These are phyloP conservation scores for Xenopus tropicalis DNA, from an alignment of 2,113 vertebrate genomes.

Conservation along the genomic window DNA sequence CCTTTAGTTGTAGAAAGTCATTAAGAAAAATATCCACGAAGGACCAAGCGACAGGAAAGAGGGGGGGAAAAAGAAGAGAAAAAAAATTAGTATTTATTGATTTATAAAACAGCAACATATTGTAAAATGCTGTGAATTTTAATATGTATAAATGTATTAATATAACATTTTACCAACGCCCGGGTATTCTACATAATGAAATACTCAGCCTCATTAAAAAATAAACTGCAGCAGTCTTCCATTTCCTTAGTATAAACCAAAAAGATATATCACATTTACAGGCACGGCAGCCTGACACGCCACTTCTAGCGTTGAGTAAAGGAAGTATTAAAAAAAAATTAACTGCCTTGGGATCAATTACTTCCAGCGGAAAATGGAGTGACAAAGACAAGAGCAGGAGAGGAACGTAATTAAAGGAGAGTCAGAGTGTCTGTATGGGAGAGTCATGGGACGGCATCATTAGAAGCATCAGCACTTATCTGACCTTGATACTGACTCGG, in stretches of 20 bases:
- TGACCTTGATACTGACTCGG: slow-evolving; percentile 4
- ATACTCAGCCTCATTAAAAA: background rate
- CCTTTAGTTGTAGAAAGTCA: slow-evolving; percentile 20
- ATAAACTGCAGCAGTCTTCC: background rate
- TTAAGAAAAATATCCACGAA: slow-evolving; percentile 1
- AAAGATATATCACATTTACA: background rate
- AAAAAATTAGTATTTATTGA: background rate
- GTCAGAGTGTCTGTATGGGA: slow-evolving; percentile 8
- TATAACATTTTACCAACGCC: background rate
- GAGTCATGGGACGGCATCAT: background rate
- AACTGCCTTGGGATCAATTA: slow-evolving; percentile 13
- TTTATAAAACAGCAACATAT: too few relatives aligned
- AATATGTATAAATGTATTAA: background rate
- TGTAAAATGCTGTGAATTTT: background rate
- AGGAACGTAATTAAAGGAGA: slow-evolving; percentile 19
- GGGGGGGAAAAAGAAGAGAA: background rate
- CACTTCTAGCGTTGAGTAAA: too few relatives aligned
- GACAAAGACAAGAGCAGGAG: background rate
- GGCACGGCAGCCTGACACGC: background rate
- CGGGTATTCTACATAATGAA: background rate
- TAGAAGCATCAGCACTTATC: slow-evolving; percentile 17
- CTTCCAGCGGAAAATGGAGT: slow-evolving; percentile 4
- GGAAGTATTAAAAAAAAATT: too few relatives aligned
- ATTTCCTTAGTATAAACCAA: background rate
- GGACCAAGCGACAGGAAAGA: background rate